A percentile compares a stretch with the other conserved stretches of the same genome.
Conservation (phyloP, 2,888 invertebrate species). For the Drosophila percnosoma region DNA sequence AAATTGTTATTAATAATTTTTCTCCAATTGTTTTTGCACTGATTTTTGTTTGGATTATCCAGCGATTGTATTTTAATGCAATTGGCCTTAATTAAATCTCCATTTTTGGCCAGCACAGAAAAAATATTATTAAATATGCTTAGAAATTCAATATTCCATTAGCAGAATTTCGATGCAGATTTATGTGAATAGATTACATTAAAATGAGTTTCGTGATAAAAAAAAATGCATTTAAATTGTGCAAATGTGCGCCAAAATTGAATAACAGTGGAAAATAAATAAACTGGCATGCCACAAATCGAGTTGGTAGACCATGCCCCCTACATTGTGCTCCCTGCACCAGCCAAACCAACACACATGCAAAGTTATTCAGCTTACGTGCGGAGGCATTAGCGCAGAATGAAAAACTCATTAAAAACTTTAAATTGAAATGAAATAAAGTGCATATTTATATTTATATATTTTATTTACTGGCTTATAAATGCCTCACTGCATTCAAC, state of each 20-base stretch:
- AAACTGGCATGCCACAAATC: constrained; percentile 42
- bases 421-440: constrained; percentile 82
- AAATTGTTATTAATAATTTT: constrained; percentile 54
- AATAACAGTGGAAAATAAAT: constrained; percentile 50
- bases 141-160: constrained; percentile 56
- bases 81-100: constrained; percentile 38
- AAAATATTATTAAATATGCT: constrained; percentile 8
- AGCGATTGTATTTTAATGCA: constrained; percentile 20
- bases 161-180: constrained; percentile 13
- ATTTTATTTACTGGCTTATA: constrained; percentile 44
- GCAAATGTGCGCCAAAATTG: constrained; percentile 50
- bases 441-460: constrained; percentile 48
- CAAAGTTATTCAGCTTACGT: constrained; percentile 26
- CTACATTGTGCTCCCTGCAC: background rate
- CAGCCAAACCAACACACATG: constrained; percentile 2
- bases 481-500: constrained; percentile 37
- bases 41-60: constrained; percentile 31
- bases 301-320: constrained; percentile 29
- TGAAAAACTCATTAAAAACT: constrained; percentile 80
- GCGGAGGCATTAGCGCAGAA: constrained; percentile 53
- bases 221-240: constrained; percentile 59
- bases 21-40: background rate
- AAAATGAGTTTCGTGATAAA: constrained; percentile 50
- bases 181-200: constrained; percentile 40
- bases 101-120: constrained; percentile 27